Conservation (phyloP, 2,888 invertebrate genomes). For the Melolontha melolontha region DNA sequence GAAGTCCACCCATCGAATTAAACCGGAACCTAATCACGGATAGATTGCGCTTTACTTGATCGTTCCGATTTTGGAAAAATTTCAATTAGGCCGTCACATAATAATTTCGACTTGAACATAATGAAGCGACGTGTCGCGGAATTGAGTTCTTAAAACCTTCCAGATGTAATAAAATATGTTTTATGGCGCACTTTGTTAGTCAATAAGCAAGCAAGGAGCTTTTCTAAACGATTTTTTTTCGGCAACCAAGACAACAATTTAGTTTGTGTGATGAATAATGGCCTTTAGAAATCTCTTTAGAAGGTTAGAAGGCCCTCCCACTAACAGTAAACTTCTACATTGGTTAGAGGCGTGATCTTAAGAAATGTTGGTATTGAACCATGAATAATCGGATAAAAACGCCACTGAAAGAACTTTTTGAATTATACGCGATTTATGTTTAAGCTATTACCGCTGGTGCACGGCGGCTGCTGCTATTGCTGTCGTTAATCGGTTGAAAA, state of each 20-base stretch:
- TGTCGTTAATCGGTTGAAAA: background rate
- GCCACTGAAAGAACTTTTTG: conserved; percentile 23
- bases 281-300: conserved; percentile 46
- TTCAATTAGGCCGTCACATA: too few species aligned
- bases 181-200: conserved; percentile 21
- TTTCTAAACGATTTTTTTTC: conserved; percentile 24
- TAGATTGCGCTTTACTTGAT: too few species aligned
- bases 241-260: conserved; percentile 33
- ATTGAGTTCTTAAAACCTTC: conserved; percentile 14
- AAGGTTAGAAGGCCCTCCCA: conserved; percentile 49
- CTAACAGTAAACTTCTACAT: conserved; percentile 49
- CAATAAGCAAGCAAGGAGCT: conserved; percentile 21
- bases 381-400: conserved; percentile 38
- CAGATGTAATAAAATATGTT: conserved; percentile 15
- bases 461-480: background rate
- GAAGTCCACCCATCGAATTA: too few species aligned
- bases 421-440: conserved; percentile 23
- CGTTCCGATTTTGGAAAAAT: too few species aligned
- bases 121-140: background rate
- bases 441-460: conserved; percentile 15
- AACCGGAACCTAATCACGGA: too few species aligned
- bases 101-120: too few species aligned
- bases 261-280: conserved; percentile 35
- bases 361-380: conserved; percentile 35
- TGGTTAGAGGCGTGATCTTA: conserved; percentile 27